phyloP scores from a whole-genome alignment of 2,113 vertebrate species.

The Burhinus oedicnemus region DNA sequence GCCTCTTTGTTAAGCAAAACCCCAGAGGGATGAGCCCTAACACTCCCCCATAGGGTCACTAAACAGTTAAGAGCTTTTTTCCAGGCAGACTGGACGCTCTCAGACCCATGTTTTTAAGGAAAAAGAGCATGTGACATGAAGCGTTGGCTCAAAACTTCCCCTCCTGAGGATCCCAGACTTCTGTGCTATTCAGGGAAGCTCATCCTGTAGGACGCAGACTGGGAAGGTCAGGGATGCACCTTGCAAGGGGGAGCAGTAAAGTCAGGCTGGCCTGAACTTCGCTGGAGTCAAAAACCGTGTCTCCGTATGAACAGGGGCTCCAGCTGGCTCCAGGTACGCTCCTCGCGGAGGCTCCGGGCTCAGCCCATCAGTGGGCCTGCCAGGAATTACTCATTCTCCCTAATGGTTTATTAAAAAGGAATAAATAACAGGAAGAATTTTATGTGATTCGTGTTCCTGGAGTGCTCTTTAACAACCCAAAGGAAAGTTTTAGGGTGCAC shows the following conservation, averaged over 20 bases:
- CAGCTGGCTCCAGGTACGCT: neutral
- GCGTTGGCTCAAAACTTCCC: neutral
- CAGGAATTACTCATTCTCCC: conserved; percentile 72
- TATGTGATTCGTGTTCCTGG: conserved; percentile 59
- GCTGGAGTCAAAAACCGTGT: neutral
- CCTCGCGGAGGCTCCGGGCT: conserved; percentile 32
- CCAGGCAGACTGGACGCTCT: neutral
- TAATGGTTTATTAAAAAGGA: conserved; percentile 72
- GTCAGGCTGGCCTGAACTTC: neutral
- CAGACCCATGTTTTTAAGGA: neutral
- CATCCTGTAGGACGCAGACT: neutral
- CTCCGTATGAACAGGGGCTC: neutral
- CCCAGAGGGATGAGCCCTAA: neutral
- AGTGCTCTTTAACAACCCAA: conserved; percentile 56
- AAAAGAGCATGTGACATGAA: neutral
- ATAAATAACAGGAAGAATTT: conserved; percentile 70
- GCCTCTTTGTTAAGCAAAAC: neutral
- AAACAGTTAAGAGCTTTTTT: neutral
- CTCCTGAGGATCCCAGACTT: neutral
- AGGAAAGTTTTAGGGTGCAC: conserved; percentile 52
- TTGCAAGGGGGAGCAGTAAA: conserved; percentile 8
- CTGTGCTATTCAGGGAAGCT: neutral
- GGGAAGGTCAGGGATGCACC: conserved; percentile 6
- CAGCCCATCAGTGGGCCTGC: conserved; percentile 50
- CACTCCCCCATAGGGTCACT: neutral